phyloP scores from a whole-genome alignment of 1,140 invertebrate genomes.

The Spodoptera litura region DNA sequence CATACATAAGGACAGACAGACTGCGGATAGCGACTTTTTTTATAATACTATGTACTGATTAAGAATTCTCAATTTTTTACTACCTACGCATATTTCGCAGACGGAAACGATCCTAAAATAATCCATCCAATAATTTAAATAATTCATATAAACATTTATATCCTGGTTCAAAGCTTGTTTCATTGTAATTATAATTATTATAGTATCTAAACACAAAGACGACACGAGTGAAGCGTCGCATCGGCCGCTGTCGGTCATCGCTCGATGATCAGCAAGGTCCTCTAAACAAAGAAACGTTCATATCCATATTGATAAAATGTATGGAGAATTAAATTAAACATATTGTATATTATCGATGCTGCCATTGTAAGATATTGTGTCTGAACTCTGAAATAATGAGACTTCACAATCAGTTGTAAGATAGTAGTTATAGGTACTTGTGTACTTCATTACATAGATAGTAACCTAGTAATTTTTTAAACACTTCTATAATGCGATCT shows the following conservation, averaged over 20 bases:
- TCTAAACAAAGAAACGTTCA: slow-evolving; percentile 29
- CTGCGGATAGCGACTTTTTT: no score
- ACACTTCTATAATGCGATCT: no score
- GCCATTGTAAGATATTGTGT: not conserved
- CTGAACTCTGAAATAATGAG: not conserved
- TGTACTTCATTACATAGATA: not conserved
- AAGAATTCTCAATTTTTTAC: no score
- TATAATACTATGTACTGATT: no score
- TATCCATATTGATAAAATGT: slow-evolving; percentile 23
- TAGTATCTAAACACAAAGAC: not conserved
- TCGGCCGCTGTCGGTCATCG: not conserved
- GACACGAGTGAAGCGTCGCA: not conserved
- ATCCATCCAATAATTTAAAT: not conserved
- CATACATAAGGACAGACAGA: no score
- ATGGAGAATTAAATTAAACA: slow-evolving; percentile 5
- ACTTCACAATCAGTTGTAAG: not conserved
- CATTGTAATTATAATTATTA: not conserved
- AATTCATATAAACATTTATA: not conserved
- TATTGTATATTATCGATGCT: not conserved
- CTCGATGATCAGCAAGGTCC: slow-evolving; percentile 12
- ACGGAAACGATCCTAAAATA: not conserved
- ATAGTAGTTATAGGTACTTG: not conserved
- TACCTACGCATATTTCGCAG: no score
- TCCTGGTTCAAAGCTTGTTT: not conserved
- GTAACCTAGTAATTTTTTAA: no score